Conservation (phyloP, 1,140 invertebrate genomes). For the Lordiphosa clarofinis region DNA sequence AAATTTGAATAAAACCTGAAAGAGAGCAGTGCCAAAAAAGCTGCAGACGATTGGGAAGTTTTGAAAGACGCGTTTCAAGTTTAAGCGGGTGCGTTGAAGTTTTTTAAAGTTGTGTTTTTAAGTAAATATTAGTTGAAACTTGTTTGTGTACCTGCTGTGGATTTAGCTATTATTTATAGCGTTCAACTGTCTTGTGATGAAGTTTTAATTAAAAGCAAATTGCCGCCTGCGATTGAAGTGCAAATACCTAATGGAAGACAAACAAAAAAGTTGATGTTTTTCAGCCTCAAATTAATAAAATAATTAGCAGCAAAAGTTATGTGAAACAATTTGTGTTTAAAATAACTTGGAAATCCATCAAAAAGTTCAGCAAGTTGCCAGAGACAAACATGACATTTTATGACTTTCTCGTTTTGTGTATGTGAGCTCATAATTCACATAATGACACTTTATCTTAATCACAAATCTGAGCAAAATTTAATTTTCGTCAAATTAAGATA, state of each 20-base stretch:
- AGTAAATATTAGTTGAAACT: conserved; percentile 24
- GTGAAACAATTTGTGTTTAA: too few relatives aligned
- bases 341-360: too few relatives aligned
- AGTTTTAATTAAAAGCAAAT: conserved; percentile 51
- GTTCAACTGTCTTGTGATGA: conserved; percentile 42
- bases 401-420: not conserved
- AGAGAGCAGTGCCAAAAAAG: conserved; percentile 20
- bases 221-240: conserved; percentile 7
- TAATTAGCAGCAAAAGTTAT: too few relatives aligned
- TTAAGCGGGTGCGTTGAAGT: conserved; percentile 22
- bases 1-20: conserved; percentile 3
- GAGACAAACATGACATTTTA: too few relatives aligned
- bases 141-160: conserved; percentile 20
- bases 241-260: not conserved
- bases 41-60: conserved; percentile 15
- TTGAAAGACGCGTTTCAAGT: conserved; percentile 14
- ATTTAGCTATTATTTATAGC: conserved; percentile 24
- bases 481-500: conserved; percentile 25
- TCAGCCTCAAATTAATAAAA: too few relatives aligned
- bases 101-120: conserved; percentile 2
- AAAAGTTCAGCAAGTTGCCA: too few relatives aligned
- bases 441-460: not conserved
- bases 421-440: conserved; percentile 1
- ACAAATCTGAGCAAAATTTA: conserved; percentile 1
- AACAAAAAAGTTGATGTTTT: too few relatives aligned